Percentiles rank a stretch among this genome's conserved stretches.
phyloP scores from a whole-genome alignment of 1,140 invertebrate species.

The Anastrepha obliqua region DNA sequence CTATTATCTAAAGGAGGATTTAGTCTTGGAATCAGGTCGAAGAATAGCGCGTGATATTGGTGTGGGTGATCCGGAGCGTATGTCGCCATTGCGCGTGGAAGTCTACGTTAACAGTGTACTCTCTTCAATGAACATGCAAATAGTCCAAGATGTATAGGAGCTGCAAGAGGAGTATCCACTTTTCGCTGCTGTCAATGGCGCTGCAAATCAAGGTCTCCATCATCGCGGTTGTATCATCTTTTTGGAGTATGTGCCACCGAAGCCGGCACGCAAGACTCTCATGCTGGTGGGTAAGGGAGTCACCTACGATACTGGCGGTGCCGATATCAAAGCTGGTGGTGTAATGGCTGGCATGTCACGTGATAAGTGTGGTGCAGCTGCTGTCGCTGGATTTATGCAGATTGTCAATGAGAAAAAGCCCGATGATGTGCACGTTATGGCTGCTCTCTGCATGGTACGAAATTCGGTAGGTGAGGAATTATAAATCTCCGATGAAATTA shows the following conservation, averaged over 20 bases:
- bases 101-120: conserved; percentile 87
- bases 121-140: conserved; percentile 80
- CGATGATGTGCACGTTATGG: conserved; percentile 89
- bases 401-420: conserved; percentile 78
- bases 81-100: conserved; percentile 88
- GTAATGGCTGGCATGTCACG: conserved; percentile 96
- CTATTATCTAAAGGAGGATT: conserved; percentile 78
- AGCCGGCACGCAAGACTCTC: conserved; percentile 82
- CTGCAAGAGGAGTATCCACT: conserved; percentile 90
- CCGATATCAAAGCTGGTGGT: conserved; percentile 91
- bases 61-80: conserved; percentile 94
- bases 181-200: conserved; percentile 92
- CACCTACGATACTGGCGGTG: conserved; percentile 94
- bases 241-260: conserved; percentile 86
- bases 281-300: conserved; percentile 97
- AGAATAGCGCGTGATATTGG: conserved; percentile 88
- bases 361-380: conserved; percentile 97
- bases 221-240: conserved; percentile 90
- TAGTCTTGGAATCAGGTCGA: conserved; percentile 83
- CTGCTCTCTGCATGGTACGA: conserved; percentile 89
- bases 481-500: conserved; percentile 93
- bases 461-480: conserved; percentile 94
- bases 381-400: conserved; percentile 94
- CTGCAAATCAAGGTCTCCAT: conserved; percentile 84
- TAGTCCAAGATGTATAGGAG: conserved; percentile 81